Conservation (phyloP, 2,888 invertebrate species). For the Pecten maximus region DNA sequence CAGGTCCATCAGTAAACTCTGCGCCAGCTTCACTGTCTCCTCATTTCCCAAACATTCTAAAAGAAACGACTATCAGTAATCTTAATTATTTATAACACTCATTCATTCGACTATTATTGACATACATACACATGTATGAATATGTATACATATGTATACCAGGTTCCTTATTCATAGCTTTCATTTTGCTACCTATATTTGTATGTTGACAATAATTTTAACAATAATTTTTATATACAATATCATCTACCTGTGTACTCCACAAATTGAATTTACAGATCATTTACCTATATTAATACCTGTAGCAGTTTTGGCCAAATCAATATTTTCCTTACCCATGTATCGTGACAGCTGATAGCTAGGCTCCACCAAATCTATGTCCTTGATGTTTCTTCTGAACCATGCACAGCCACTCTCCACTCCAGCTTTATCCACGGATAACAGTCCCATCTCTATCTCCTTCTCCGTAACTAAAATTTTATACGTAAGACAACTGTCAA, state of each 20-base stretch:
- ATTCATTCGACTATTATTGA: too few species aligned
- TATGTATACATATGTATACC: too few species aligned
- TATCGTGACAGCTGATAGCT: slow-evolving; percentile 62
- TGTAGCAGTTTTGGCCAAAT: too few species aligned
- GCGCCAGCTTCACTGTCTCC: slow-evolving; percentile 62
- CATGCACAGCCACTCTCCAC: slow-evolving; percentile 65
- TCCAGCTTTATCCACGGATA: slow-evolving; percentile 52
- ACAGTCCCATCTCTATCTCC: slow-evolving; percentile 62
- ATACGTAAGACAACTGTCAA: slow-evolving; percentile 1
- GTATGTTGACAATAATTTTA: too few species aligned
- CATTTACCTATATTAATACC: too few species aligned
- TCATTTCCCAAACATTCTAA: slow-evolving; percentile 63
- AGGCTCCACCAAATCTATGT: slow-evolving; percentile 63
- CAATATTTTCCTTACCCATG: slow-evolving; percentile 62
- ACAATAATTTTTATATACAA: too few species aligned
- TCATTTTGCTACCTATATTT: too few species aligned
- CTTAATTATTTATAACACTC: too few species aligned
- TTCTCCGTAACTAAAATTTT: slow-evolving; percentile 67
- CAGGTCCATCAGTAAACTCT: slow-evolving; percentile 59
- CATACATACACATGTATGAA: too few species aligned
- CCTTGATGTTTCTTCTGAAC: slow-evolving; percentile 69
- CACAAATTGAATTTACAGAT: too few species aligned
- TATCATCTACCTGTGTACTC: too few species aligned
- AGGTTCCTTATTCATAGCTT: too few species aligned
- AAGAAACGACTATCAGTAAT: not conserved